Conservation (phyloP, 2,888 invertebrate species). For the Phaedon cochleariae region DNA sequence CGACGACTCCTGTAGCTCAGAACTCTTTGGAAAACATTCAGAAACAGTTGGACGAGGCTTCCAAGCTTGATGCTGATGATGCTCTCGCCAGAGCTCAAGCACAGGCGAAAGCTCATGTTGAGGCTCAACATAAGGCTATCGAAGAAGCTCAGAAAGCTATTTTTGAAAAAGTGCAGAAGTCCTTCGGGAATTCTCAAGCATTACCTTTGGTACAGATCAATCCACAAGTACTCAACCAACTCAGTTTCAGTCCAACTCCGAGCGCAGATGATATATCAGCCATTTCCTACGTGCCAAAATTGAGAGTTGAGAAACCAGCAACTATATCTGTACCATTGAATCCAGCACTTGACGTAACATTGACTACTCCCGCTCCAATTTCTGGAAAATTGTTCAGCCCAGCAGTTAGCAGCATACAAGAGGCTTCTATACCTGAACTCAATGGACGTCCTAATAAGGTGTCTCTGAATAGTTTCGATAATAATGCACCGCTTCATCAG, state of each 20-base stretch:
- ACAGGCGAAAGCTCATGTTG: slow-evolving; percentile 52
- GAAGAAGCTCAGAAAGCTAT: slow-evolving; percentile 45
- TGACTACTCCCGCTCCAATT: too few relatives aligned
- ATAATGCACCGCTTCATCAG: not conserved
- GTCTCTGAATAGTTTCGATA: not conserved
- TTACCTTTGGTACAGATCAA: slow-evolving; percentile 21
- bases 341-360: too few relatives aligned
- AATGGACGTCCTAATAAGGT: not conserved
- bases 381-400: not conserved
- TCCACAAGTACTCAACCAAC: not conserved
- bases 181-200: slow-evolving; percentile 27
- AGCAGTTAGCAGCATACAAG: too few relatives aligned
- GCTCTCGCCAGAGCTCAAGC: slow-evolving; percentile 52
- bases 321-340: too few relatives aligned
- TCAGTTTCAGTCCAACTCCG: not conserved
- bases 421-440: too few relatives aligned
- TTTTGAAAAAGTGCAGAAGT: slow-evolving; percentile 34
- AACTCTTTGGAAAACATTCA: slow-evolving; percentile 48
- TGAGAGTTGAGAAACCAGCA: too few relatives aligned
- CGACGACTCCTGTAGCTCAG: not conserved
- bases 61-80: slow-evolving; percentile 49
- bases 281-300: too few relatives aligned
- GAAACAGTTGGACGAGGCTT: slow-evolving; percentile 52
- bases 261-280: not conserved
- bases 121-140: slow-evolving; percentile 53